Conservation (phyloP, 2,888 invertebrate species). For the Chalcosyrphus nemorum region DNA sequence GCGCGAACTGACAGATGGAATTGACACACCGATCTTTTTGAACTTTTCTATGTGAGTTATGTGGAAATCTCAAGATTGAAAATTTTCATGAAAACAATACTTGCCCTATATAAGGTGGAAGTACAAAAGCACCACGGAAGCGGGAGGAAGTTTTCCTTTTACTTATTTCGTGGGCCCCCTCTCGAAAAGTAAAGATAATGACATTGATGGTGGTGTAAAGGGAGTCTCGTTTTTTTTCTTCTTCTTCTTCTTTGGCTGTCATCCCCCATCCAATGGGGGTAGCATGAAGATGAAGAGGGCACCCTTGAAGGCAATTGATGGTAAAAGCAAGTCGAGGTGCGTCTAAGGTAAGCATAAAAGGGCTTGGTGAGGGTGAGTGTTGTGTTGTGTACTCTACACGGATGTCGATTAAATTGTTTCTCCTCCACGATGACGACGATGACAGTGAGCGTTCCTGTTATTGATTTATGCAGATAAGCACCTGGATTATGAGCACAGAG, state of each 20-base stretch:
- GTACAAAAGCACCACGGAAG: neutral
- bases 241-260: conserved; percentile 30
- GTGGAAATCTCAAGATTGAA: too few species aligned
- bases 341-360: conserved; percentile 46
- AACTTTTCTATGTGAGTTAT: too few species aligned
- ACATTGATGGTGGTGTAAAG: conserved; percentile 70
- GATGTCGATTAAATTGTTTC: conserved; percentile 73
- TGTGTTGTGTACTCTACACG: conserved; percentile 65
- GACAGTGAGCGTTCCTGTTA: conserved; percentile 75
- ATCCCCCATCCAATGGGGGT: conserved; percentile 4
- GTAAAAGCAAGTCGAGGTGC: conserved; percentile 62
- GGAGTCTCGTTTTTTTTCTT: conserved; percentile 43
- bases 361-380: conserved; percentile 12
- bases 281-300: conserved; percentile 53
- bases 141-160: conserved; percentile 21
- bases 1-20: too few species aligned
- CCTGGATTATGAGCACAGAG: conserved; percentile 72
- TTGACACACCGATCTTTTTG: too few species aligned
- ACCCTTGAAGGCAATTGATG: conserved; percentile 69
- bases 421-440: conserved; percentile 60
- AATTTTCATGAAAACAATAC: too few species aligned
- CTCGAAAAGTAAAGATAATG: conserved; percentile 68
- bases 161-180: conserved; percentile 61
- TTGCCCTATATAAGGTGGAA: too few species aligned
- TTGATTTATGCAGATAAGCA: conserved; percentile 80